Conservation (phyloP, 2,888 invertebrate species). For the Pheosia gnoma region DNA sequence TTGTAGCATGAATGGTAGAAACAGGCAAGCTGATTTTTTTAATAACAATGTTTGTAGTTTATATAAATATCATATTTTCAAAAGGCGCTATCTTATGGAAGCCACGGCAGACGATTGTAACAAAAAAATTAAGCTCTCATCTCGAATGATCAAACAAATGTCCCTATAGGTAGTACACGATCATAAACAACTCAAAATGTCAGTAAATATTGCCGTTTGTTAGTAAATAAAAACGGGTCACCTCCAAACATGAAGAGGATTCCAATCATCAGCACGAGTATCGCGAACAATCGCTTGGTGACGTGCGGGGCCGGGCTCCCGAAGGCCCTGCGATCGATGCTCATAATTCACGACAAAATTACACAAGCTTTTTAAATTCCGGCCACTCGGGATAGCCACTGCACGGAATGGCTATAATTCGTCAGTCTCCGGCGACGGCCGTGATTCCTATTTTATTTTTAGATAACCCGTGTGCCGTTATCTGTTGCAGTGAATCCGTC, state of each 20-base stretch:
- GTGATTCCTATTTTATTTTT: slow-evolving; percentile 67
- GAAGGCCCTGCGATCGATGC: slow-evolving; percentile 57
- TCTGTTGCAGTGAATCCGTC: slow-evolving; percentile 53
- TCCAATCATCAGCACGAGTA: slow-evolving; percentile 65
- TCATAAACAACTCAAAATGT: slow-evolving; percentile 7
- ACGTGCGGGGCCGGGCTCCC: slow-evolving; percentile 62
- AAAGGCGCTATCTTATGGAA: too few relatives aligned
- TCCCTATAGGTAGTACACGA: neutral
- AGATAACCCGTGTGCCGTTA: slow-evolving; percentile 65
- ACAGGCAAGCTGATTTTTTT: too few relatives aligned
- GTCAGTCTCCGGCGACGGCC: slow-evolving; percentile 45
- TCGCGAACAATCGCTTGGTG: slow-evolving; percentile 63
- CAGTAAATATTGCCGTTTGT: slow-evolving; percentile 17
- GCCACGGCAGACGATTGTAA: too few relatives aligned
- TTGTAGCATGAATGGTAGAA: too few relatives aligned
- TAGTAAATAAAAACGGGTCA: slow-evolving; percentile 53
- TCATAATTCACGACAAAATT: slow-evolving; percentile 44
- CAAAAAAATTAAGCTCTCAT: too few relatives aligned
- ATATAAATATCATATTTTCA: too few relatives aligned
- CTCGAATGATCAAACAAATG: too few relatives aligned
- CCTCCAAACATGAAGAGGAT: slow-evolving; percentile 72
- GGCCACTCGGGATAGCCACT: slow-evolving; percentile 28
- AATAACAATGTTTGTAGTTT: too few relatives aligned
- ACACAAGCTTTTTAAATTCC: slow-evolving; percentile 21
- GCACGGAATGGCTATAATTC: slow-evolving; percentile 39